Evolutionary conservation across 1,140 invertebrate species (phyloP).

Genomic region (Tachypleus tridentatus): DNA sequence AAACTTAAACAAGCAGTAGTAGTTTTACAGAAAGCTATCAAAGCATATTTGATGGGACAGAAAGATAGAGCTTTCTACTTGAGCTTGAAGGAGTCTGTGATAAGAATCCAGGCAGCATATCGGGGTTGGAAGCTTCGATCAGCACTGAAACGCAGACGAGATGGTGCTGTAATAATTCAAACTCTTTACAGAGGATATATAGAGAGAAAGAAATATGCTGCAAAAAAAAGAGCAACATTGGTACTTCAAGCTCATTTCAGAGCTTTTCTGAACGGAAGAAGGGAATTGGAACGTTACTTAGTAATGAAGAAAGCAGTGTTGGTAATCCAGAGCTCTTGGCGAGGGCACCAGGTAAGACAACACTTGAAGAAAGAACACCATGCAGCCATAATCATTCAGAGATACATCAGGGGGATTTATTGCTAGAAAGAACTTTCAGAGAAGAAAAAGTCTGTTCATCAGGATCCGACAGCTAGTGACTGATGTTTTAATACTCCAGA

Average conservation of each 20-base stretch:
- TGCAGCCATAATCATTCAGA: conserved; percentile 4
- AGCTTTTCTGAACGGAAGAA: background rate
- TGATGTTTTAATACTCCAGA: background rate
- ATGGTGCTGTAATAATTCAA: conserved; percentile 6
- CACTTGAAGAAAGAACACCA: background rate
- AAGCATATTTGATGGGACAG: conserved; percentile 17
- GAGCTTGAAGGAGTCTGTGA: background rate
- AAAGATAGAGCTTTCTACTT: background rate
- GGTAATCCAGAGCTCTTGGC: background rate
- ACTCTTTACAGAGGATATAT: background rate
- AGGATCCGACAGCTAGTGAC: background rate
- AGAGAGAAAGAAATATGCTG: background rate
- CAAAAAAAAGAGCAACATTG: background rate
- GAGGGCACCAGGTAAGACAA: background rate
- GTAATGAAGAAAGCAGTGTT: background rate
- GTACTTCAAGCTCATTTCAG: background rate
- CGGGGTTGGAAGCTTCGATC: background rate
- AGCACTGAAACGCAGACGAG: background rate
- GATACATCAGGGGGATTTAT: conserved; percentile 4
- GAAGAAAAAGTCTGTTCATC: background rate
- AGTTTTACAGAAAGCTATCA: conserved; percentile 23
- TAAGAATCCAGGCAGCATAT: conserved; percentile 7
- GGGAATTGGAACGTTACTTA: background rate
- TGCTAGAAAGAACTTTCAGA: conserved; percentile 4
- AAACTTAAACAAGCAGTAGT: conserved; percentile 18